phyloP scores from a whole-genome alignment of 2,113 vertebrate genomes.

The Balaeniceps rex region DNA sequence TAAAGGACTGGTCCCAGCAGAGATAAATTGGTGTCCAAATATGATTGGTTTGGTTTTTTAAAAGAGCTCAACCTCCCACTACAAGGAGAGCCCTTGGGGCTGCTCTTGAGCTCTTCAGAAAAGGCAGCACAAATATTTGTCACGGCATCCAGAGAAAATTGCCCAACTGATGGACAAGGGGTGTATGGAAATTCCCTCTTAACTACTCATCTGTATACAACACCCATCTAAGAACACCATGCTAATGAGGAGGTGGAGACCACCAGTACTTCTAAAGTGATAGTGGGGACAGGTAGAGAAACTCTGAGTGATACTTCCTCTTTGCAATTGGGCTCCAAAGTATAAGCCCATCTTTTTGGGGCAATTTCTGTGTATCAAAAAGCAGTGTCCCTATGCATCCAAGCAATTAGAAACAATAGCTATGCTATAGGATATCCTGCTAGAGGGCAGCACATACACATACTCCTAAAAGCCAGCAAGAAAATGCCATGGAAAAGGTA shows the following conservation, averaged over 20 bases:
- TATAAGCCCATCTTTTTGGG: neutral
- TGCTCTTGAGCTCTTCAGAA: neutral
- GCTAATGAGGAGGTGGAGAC: neutral
- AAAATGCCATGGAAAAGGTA: neutral
- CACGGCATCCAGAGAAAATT: neutral
- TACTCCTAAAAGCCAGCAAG: neutral
- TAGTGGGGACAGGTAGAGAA: neutral
- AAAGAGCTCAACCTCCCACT: neutral
- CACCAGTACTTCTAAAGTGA: neutral
- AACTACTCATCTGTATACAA: neutral
- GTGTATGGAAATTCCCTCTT: neutral
- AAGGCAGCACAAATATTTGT: neutral
- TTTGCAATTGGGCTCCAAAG: neutral
- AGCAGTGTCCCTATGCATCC: neutral
- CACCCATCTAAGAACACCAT: neutral
- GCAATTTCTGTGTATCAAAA: neutral
- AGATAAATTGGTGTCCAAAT: neutral
- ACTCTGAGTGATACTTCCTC: neutral
- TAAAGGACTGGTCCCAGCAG: neutral
- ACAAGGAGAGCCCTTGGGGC: neutral
- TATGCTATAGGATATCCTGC: neutral
- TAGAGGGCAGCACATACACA: slow-evolving; percentile 34
- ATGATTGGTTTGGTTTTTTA: neutral
- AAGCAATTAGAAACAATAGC: neutral
- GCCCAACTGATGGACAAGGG: neutral